These are phyloP conservation scores for Phlogophora meticulosa DNA, from an alignment of 2,888 invertebrate species.

Conservation along the genomic window DNA sequence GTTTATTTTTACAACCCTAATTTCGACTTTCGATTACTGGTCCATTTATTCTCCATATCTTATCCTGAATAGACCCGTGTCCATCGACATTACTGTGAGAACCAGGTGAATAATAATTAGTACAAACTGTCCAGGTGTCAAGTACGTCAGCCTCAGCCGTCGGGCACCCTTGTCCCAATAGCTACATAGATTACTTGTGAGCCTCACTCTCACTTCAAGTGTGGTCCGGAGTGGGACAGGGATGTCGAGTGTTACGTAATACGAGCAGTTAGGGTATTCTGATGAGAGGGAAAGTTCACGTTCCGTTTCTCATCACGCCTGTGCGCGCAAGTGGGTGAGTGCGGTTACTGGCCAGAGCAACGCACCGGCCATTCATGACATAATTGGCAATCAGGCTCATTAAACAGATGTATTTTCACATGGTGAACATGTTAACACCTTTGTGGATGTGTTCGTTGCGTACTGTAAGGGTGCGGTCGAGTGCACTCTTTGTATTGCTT, in stretches of 20 bases:
- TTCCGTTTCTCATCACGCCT: conserved; percentile 88
- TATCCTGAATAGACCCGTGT: not conserved
- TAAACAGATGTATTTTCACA: conserved; percentile 82
- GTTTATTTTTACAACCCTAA: conserved; percentile 62
- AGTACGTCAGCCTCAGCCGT: conserved; percentile 41
- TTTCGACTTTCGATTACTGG: conserved; percentile 47
- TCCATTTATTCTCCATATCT: conserved; percentile 40
- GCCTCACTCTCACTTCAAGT: conserved; percentile 65
- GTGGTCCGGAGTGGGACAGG: conserved; percentile 71
- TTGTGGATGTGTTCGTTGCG: conserved; percentile 57
- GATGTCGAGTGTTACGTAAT: conserved; percentile 75
- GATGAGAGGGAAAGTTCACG: conserved; percentile 90
- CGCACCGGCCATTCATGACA: conserved; percentile 88
- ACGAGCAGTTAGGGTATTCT: conserved; percentile 82
- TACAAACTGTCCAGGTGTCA: conserved; percentile 58
- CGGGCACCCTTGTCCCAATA: conserved; percentile 51
- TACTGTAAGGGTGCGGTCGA: conserved; percentile 44
- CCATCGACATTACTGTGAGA: conserved; percentile 43
- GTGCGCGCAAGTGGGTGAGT: conserved; percentile 88
- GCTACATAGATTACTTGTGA: conserved; percentile 57
- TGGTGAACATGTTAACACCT: conserved; percentile 77
- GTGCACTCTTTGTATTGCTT: conserved; percentile 24
- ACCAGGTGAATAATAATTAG: conserved; percentile 58
- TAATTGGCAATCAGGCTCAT: conserved; percentile 88
- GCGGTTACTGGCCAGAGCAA: conserved; percentile 87